Evolutionary conservation across 2,888 invertebrate species (phyloP).

Genomic region (Tachystola acroxantha): DNA sequence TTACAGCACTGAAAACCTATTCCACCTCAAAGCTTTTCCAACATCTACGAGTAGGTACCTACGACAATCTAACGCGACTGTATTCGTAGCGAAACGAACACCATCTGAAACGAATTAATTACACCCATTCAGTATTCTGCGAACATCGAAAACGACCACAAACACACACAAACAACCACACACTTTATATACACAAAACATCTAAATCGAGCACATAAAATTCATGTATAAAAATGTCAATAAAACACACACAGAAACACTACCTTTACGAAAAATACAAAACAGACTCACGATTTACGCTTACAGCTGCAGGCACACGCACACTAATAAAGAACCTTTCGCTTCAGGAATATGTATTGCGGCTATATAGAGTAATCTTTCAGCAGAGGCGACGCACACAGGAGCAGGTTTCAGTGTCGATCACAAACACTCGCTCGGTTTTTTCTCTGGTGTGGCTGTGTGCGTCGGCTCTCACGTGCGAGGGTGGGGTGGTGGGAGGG

Average conservation of each 20-base stretch:
- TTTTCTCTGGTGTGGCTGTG: conserved; percentile 50
- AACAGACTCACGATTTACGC: conserved; percentile 24
- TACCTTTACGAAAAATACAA: conserved; percentile 28
- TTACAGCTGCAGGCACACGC: conserved; percentile 28
- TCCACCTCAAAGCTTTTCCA: neutral
- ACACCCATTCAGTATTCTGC: conserved; percentile 61
- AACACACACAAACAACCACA: conserved; percentile 40
- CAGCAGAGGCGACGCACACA: conserved; percentile 41
- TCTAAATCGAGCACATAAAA: conserved; percentile 67
- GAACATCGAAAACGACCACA: conserved; percentile 59
- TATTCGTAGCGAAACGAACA: conserved; percentile 14
- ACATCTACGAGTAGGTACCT: no score
- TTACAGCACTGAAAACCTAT: no score
- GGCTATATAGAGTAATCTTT: conserved; percentile 63
- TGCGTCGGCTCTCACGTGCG: conserved; percentile 25
- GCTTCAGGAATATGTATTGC: conserved; percentile 51
- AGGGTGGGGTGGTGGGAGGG: conserved; percentile 31
- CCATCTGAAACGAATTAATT: conserved; percentile 67
- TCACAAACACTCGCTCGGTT: conserved; percentile 43
- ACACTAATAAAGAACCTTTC: conserved; percentile 40
- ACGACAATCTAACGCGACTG: neutral
- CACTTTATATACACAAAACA: conserved; percentile 40
- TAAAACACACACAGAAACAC: conserved; percentile 47
- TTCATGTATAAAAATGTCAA: conserved; percentile 77
- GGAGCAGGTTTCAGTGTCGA: conserved; percentile 26